Evolutionary conservation across 2,888 invertebrate species (phyloP), one percentile per base, ranked within the genome.

Genomic region (Malacosoma neustria): DNA sequence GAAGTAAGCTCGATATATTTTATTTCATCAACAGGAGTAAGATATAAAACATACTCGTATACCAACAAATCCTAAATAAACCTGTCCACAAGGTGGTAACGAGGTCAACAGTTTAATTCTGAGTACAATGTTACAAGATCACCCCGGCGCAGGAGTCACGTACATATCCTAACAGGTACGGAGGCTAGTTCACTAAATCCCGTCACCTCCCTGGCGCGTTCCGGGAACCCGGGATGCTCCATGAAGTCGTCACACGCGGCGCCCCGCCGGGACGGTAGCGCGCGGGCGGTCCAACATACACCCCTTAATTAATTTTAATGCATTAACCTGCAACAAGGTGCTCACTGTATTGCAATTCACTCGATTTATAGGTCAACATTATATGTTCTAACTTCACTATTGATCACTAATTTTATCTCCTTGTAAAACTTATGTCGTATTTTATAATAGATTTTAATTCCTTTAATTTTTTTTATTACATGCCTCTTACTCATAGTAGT

Each of bases 271-370:
- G 70, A 67, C 79, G 75, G 80, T 77, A 79, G 81, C 80, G 68
- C 63, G 74, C 82, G 82, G 82, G 84, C 81, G 84, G 84, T 82
- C 81, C 60, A 41, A 22, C 7, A 22, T 22, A 9, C 22, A 9
- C 67, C 58, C 71, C 65, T 77, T 82, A 79, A 84, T 84, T 84
- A 84, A 82, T 82, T 82, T 77, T 65, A 80, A 79, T 73, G 65
- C 60, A 72, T 67, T 73, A 75, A 75, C 76, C 77, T 77, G 72
- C 55, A 53, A 14, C 31, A 14, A 22, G 22, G 22, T 22, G 22
- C 6, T 22, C 9, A 7, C 2, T 22, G 22, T 22, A 9, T 22
- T 22, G 5, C 22, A 7, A 9, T 2, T 7, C 22, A 9, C 9
- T 3, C 22, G 9, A 22, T 22, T 22, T 22, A 22, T 22, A 22